Evolutionary conservation across 64 coral and sea anemone genomes (phyloP).

Genomic region (Montipora sp.): DNA sequence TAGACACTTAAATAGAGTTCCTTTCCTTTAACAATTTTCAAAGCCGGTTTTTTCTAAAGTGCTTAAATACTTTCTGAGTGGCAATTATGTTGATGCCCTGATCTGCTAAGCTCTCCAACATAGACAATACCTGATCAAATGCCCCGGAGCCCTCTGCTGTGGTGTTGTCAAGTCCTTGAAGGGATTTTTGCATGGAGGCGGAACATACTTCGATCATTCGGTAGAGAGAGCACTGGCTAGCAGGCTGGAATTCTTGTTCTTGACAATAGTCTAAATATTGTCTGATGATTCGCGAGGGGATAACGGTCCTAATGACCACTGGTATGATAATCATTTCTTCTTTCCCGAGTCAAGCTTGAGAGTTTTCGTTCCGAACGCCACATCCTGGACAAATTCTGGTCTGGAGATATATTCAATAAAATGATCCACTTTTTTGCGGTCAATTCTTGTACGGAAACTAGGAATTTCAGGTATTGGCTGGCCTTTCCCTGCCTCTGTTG

Average conservation of each 20-base stretch:
- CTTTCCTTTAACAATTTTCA: neutral
- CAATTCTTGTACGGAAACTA: conserved; percentile 3
- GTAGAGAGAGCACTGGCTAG: conserved; percentile 38
- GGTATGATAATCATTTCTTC: conserved; percentile 29
- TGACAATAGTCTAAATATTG: conserved; percentile 63
- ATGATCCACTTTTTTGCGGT: conserved; percentile 4
- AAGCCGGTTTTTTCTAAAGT: conserved; percentile 10
- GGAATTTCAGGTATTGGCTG: conserved; percentile 15
- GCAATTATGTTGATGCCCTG: neutral
- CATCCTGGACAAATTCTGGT: conserved; percentile 38
- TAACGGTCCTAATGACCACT: conserved; percentile 63
- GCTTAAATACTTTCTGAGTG: neutral
- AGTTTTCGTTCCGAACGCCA: conserved; percentile 38
- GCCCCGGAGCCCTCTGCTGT: conserved; percentile 74
- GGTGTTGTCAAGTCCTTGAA: conserved; percentile 70
- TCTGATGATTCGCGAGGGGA: conserved; percentile 47
- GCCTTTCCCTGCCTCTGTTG: conserved; percentile 37
- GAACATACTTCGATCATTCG: conserved; percentile 71
- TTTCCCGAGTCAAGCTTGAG: conserved; percentile 49
- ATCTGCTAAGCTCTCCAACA: conserved; percentile 13
- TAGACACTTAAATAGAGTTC: too few species aligned
- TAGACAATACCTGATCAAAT: conserved; percentile 17
- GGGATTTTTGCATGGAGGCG: conserved; percentile 61
- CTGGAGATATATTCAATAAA: conserved; percentile 37
- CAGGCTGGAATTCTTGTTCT: conserved; percentile 48